phyloP scores from a whole-genome alignment of 2,113 vertebrate genomes.

The Oryzias celebensis region DNA sequence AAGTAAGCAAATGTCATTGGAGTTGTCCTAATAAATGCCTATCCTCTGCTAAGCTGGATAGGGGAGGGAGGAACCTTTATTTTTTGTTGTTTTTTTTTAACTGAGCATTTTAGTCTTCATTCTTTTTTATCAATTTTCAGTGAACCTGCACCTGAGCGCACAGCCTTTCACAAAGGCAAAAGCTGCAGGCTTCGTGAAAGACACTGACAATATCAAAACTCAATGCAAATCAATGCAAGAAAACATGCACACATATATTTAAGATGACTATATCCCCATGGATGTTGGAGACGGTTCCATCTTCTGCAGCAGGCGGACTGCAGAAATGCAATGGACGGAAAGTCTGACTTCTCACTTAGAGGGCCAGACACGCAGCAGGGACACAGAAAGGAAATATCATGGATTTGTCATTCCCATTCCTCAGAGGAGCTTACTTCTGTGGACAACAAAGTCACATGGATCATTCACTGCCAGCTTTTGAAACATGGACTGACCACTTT shows the following conservation, averaged over 20 bases:
- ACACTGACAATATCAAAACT: slow-evolving; percentile 83
- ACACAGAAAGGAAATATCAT: slow-evolving; percentile 9
- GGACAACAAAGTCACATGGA: slow-evolving; percentile 22
- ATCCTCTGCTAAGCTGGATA: not conserved
- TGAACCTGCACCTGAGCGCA: slow-evolving; percentile 59
- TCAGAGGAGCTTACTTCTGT: slow-evolving; percentile 25
- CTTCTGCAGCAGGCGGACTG: slow-evolving; percentile 52
- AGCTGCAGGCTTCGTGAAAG: slow-evolving; percentile 71
- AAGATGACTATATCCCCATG: slow-evolving; percentile 69
- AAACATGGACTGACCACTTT: slow-evolving; percentile 35
- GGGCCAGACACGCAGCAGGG: slow-evolving; percentile 7
- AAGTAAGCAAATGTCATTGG: slow-evolving; percentile 80
- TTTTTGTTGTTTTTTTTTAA: slow-evolving; percentile 43
- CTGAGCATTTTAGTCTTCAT: slow-evolving; percentile 58
- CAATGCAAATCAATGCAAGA: slow-evolving; percentile 99
- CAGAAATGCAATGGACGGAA: slow-evolving; percentile 38
- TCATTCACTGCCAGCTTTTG: slow-evolving; percentile 71
- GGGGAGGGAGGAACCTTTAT: slow-evolving; percentile 15
- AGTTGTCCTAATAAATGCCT: no score
- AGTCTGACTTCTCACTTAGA: slow-evolving; percentile 22
- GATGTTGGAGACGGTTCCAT: slow-evolving; percentile 67
- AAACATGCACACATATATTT: slow-evolving; percentile 51
- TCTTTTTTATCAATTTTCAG: slow-evolving; percentile 61
- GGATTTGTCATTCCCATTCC: slow-evolving; percentile 21
- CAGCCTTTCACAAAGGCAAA: slow-evolving; percentile 55